phyloP scores from a whole-genome alignment of 2,113 vertebrate species.

The Ovis canadensis region DNA sequence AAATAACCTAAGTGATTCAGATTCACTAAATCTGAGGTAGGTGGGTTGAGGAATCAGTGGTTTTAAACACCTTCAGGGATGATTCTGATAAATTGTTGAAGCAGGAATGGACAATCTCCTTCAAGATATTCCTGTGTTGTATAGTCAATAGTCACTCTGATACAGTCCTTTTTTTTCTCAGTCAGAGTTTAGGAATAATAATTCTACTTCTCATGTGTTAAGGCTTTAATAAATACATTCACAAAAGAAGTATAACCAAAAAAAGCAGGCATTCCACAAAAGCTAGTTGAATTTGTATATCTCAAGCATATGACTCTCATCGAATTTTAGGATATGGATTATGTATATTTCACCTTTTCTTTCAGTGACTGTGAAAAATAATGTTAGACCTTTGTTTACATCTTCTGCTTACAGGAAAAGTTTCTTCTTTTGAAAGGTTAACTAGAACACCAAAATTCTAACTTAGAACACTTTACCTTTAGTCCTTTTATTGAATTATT shows the following conservation, averaged over 20 bases:
- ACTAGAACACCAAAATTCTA: background rate
- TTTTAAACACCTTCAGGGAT: background rate
- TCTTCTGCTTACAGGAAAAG: background rate
- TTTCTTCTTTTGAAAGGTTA: background rate
- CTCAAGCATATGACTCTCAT: background rate
- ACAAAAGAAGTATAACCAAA: background rate
- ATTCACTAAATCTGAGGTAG: background rate
- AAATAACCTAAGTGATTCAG: background rate
- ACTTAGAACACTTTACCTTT: background rate
- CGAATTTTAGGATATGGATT: background rate
- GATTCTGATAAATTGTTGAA: background rate
- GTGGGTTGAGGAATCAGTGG: background rate
- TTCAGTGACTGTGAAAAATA: slow-evolving; percentile 37
- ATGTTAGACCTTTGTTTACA: background rate
- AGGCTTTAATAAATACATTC: background rate
- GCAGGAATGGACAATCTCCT: background rate
- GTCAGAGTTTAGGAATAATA: background rate
- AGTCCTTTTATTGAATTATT: background rate
- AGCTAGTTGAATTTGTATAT: background rate
- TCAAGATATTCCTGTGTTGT: background rate
- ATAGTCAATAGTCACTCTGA: background rate
- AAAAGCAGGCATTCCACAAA: background rate
- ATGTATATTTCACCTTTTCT: slow-evolving; percentile 45
- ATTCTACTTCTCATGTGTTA: background rate
- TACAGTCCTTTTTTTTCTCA: background rate